phyloP scores from a whole-genome alignment of 2,113 vertebrate genomes.

The Coryphaenoides rupestris region DNA sequence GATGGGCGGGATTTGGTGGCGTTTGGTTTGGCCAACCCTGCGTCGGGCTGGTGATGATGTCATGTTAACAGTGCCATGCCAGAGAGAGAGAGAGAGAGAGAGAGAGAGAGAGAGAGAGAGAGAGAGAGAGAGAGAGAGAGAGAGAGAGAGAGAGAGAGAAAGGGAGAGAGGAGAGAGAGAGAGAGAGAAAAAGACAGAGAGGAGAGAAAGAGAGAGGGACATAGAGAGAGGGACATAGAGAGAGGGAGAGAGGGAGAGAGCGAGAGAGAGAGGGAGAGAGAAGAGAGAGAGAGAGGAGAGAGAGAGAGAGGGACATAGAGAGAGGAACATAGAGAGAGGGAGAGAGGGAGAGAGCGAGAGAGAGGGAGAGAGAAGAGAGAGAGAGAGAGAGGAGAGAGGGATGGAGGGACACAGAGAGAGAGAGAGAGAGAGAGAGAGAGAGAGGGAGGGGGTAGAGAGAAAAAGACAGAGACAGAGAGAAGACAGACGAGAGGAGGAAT shows the following conservation, averaged over 20 bases:
- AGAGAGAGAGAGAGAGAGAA: too few relatives aligned
- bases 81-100: too few relatives aligned
- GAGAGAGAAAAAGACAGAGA: too few relatives aligned
- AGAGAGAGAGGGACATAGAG: neutral
- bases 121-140: slow-evolving; percentile 25
- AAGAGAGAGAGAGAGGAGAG: too few relatives aligned
- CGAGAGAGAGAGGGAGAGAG: too few relatives aligned
- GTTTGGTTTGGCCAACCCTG: slow-evolving; percentile 73
- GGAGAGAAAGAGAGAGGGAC: too few relatives aligned
- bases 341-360: neutral
- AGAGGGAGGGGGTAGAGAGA: slow-evolving; percentile 32
- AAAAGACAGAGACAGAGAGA: slow-evolving; percentile 7
- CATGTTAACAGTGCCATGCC: slow-evolving; percentile 30
- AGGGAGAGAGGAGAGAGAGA: too few relatives aligned
- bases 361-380: slow-evolving; percentile 31
- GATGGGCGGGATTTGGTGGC: slow-evolving; percentile 76
- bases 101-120: slow-evolving; percentile 50
- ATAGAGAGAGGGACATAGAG: too few relatives aligned
- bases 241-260: too few relatives aligned
- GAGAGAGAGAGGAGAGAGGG: neutral
- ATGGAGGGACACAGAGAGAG: slow-evolving; percentile 5
- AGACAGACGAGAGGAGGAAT: slow-evolving; percentile 13
- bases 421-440: neutral
- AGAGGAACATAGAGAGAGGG: slow-evolving; percentile 11
- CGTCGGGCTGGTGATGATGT: slow-evolving; percentile 73